phyloP scores from a whole-genome alignment of 2,888 invertebrate genomes.

The Sarcophaga variegata region DNA sequence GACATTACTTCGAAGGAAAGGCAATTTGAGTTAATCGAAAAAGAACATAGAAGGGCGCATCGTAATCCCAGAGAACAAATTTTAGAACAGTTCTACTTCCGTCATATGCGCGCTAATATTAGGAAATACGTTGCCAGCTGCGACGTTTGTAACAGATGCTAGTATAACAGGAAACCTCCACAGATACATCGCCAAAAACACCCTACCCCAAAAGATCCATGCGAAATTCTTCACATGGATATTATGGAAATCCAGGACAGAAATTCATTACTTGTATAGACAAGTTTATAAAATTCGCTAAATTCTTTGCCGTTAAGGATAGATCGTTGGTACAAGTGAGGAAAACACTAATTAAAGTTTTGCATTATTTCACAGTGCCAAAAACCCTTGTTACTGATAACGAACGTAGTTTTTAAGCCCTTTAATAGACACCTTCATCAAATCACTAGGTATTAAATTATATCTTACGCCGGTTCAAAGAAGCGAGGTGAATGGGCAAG shows the following conservation, averaged over 20 bases:
- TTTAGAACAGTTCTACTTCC: constrained; percentile 50
- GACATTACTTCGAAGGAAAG: constrained; percentile 5
- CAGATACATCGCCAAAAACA: constrained; percentile 19
- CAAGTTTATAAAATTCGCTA: constrained; percentile 44
- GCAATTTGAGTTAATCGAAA: constrained; percentile 24
- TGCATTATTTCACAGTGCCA: too few relatives aligned
- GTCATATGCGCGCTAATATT: background rate
- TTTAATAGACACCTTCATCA: too few relatives aligned
- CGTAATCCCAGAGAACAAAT: constrained; percentile 44
- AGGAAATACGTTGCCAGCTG: background rate
- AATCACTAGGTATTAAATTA: too few relatives aligned
- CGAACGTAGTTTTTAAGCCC: too few relatives aligned
- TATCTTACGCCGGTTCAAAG: too few relatives aligned
- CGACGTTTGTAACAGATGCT: background rate
- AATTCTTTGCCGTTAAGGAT: constrained; percentile 60
- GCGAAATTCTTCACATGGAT: constrained; percentile 41
- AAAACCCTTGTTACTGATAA: too few relatives aligned
- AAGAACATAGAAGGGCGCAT: constrained; percentile 46
- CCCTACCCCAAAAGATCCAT: constrained; percentile 20
- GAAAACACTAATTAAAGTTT: too few relatives aligned
- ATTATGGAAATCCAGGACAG: constrained; percentile 50
- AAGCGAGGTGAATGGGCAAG: constrained; percentile 37
- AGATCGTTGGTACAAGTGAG: constrained; percentile 13
- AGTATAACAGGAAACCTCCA: constrained; percentile 35
- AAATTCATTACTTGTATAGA: constrained; percentile 16